Conservation (phyloP, 2,888 invertebrate species). For the Aphrophora alni region DNA sequence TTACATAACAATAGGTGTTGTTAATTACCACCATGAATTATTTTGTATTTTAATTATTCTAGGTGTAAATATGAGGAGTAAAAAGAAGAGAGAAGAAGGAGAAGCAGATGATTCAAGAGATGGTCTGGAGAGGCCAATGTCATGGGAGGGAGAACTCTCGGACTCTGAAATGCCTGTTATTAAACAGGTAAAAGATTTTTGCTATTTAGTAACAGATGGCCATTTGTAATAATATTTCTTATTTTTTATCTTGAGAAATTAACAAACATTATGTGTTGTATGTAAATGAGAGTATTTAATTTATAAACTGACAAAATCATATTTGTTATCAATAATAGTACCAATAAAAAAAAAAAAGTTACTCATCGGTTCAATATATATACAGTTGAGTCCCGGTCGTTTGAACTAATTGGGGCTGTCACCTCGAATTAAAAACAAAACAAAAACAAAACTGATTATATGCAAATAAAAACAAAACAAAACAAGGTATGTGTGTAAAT, state of each 20-base stretch:
- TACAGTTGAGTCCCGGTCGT: too few relatives aligned
- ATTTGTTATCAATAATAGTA: too few relatives aligned
- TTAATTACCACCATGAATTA: too few relatives aligned
- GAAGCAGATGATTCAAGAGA: slow-evolving; percentile 56
- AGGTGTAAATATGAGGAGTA: slow-evolving; percentile 69
- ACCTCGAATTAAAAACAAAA: too few relatives aligned
- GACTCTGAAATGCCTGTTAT: slow-evolving; percentile 72
- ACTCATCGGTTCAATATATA: too few relatives aligned
- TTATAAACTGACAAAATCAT: not conserved
- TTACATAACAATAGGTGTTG: too few relatives aligned
- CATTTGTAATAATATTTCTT: not conserved
- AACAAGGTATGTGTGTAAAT: too few relatives aligned
- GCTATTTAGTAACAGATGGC: not conserved
- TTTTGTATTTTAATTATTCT: slow-evolving; percentile 20
- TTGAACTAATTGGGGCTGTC: too few relatives aligned
- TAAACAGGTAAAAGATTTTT: slow-evolving; percentile 45
- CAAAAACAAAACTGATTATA: too few relatives aligned
- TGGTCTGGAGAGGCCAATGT: slow-evolving; percentile 75
- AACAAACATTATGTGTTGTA: not conserved
- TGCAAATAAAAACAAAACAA: too few relatives aligned
- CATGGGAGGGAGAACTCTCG: slow-evolving; percentile 92
- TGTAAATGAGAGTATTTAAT: too few relatives aligned
- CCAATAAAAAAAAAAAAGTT: too few relatives aligned
- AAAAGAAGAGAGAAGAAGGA: slow-evolving; percentile 66
- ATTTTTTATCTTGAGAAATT: not conserved